Percentiles rank a stretch among this genome's conserved stretches.
These are phyloP conservation scores for Pristionchus maxplancki DNA, from an alignment of 2,888 invertebrate species.

Conservation along the genomic window DNA sequence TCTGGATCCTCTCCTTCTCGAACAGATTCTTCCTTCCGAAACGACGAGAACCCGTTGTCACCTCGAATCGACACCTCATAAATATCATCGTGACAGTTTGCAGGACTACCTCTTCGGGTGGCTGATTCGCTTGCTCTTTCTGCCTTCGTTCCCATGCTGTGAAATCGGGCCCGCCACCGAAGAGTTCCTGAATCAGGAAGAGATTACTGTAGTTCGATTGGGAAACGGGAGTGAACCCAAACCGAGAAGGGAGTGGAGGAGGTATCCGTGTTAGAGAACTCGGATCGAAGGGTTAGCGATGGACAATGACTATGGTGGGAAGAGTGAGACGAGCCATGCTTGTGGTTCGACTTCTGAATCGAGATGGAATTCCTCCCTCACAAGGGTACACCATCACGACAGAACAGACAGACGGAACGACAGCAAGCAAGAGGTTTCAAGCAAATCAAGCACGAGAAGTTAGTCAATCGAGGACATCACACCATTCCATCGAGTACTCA, in stretches of 20 bases:
- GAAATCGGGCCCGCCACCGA: slow-evolving; percentile 58
- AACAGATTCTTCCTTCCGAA: slow-evolving; percentile 60
- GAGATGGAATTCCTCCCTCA: slow-evolving; percentile 44
- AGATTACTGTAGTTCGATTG: not conserved
- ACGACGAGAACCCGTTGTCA: slow-evolving; percentile 48
- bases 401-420: not conserved
- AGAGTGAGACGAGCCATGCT: slow-evolving; percentile 23
- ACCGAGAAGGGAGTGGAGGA: slow-evolving; percentile 44
- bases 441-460: not conserved
- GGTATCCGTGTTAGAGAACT: slow-evolving; percentile 28
- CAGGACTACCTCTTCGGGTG: slow-evolving; percentile 13
- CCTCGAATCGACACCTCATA: not conserved
- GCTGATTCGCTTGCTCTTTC: slow-evolving; percentile 20
- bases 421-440: not conserved
- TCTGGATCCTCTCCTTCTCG: slow-evolving; percentile 57
- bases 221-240: not conserved
- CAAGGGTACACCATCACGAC: slow-evolving; percentile 12
- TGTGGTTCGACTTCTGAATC: slow-evolving; percentile 42
- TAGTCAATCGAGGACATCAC: not conserved
- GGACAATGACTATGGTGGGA: slow-evolving; percentile 48
- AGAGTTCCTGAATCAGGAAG: slow-evolving; percentile 59
- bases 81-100: not conserved
- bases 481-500: slow-evolving; percentile 26
- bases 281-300: slow-evolving; percentile 47
- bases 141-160: slow-evolving; percentile 41